Evolutionary conservation across 2,888 invertebrate genomes (phyloP), one percentile per base, ranked within the genome.

Genomic region (Tortricodes alternella): DNA sequence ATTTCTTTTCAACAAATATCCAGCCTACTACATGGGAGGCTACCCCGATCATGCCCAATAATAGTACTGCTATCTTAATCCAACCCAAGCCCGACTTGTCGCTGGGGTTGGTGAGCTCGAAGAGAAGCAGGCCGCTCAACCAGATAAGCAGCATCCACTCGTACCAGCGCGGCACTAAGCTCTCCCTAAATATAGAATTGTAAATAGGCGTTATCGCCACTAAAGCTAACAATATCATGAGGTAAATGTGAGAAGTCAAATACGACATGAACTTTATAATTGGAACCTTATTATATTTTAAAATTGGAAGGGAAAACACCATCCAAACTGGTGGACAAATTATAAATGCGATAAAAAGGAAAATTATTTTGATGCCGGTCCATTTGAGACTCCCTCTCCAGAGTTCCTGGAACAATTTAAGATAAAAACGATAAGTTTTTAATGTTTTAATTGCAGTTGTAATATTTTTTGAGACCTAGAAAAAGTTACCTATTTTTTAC

Each of bases 201-300:
- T 96, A 96, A 62, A 96, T 94, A 48, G 97, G 97, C 60, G 96
- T 96, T 63, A 97, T 97, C 37, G 96, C 97, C 58, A 97, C 97
- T 70, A 99, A 92, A 67, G 97, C 94, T 69, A 99, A 93, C 73
- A 99, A 94, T 64, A 97, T 89, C 95, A 99, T 98, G 67, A 99
- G 94, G 89, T 99, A 99, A 73, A 99, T 95, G 89, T 99, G 99
- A 5, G 99, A 99, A 18, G 99, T 99, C 71, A 99, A 93, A 89
- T 99, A 99, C 38, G 99, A 98, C 96, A 99, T 99, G 90, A 99
- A 99, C 91, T 99, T 99, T 77, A 99, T 98, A 77, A 99, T 99
- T 57, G 99, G 99, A 74, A 99, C 97, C 92, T 98, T 97, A 92
- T 98, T 97, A 91, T 96, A 98, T 86, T 96, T 96, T 91, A 98